phyloP scores from a whole-genome alignment of 1,140 invertebrate genomes.

The Aphaenogaster ashmeadi region DNA sequence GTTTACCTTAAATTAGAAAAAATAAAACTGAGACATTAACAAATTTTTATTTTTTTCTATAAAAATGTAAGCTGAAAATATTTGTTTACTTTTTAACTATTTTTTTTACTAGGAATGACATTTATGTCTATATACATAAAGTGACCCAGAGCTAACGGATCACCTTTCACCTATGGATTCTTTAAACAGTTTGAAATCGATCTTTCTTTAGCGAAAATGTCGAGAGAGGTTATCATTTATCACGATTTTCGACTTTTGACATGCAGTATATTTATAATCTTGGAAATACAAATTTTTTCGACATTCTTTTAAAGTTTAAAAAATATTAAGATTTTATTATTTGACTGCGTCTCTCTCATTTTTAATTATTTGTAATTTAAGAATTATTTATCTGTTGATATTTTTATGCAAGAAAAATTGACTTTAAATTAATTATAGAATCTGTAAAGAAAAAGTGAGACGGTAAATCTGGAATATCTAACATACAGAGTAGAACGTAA shows the following conservation, averaged over 20 bases:
- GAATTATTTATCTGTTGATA: neutral
- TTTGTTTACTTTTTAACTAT: neutral
- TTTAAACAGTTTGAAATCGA: conserved; percentile 9
- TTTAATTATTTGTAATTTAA: neutral
- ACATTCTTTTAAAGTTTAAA: neutral
- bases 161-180: conserved; percentile 19
- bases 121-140: conserved; percentile 9
- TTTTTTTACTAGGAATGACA: neutral
- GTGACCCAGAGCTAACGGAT: conserved; percentile 3
- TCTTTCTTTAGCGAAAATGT: conserved; percentile 2
- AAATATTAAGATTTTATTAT: conserved; percentile 1
- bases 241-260: neutral
- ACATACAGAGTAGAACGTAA: neutral
- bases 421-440: neutral
- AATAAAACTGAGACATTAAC: neutral
- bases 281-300: neutral
- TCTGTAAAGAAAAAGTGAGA: neutral
- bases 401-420: neutral
- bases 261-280: conserved; percentile 1
- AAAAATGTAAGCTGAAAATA: neutral
- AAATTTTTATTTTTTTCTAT: neutral
- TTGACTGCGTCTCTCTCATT: neutral
- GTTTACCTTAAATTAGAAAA: neutral
- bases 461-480: neutral
- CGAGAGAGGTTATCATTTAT: conserved; percentile 6